phyloP scores from a whole-genome alignment of 2,888 invertebrate genomes.

The Trachelus iudaicus region DNA sequence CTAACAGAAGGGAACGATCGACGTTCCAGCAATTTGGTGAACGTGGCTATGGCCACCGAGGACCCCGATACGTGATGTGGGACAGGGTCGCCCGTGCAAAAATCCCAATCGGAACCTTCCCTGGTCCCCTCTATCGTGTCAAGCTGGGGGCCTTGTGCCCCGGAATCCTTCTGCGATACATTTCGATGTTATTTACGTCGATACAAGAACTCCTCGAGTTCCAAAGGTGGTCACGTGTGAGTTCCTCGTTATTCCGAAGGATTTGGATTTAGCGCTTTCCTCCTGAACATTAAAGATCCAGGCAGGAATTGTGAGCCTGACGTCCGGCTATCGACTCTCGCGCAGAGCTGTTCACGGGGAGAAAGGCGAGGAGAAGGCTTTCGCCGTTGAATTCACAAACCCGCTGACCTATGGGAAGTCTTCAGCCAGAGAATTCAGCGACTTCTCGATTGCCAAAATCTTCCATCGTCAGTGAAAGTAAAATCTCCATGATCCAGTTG shows the following conservation, averaged over 20 bases:
- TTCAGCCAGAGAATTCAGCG: background rate
- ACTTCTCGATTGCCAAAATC: background rate
- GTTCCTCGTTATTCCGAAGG: too few species aligned
- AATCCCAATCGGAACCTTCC: background rate
- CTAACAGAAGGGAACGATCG: background rate
- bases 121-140: too few species aligned
- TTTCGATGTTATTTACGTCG: too few species aligned
- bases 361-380: slow-evolving; percentile 2
- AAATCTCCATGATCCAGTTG: too few species aligned
- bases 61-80: slow-evolving; percentile 31
- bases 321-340: too few species aligned
- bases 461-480: background rate
- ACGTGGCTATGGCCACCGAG: background rate
- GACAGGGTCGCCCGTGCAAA: slow-evolving; percentile 40
- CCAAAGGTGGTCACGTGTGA: too few species aligned
- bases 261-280: too few species aligned
- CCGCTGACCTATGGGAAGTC: background rate
- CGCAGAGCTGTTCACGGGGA: background rate
- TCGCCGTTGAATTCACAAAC: background rate
- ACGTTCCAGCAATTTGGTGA: slow-evolving; percentile 2
- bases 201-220: too few species aligned
- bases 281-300: too few species aligned
- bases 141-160: too few species aligned
- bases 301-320: too few species aligned
- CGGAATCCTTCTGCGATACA: too few species aligned